phyloP scores from a whole-genome alignment of 2,888 invertebrate species.

The Hyposoter didymator region DNA sequence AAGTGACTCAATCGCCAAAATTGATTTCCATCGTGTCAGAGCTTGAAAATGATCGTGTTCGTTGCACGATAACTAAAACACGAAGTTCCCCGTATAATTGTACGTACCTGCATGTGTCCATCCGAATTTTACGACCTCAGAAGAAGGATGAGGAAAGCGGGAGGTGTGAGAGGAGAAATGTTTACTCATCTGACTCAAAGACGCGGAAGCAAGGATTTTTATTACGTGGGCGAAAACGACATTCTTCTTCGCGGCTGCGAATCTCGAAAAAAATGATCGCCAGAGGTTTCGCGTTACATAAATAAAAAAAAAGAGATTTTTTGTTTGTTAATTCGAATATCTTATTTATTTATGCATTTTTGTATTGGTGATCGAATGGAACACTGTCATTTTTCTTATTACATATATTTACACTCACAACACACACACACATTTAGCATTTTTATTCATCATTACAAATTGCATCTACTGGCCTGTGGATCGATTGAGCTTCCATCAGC shows the following conservation, averaged over 20 bases:
- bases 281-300: conserved; percentile 29
- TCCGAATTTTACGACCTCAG: conserved; percentile 30
- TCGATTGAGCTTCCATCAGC: conserved; percentile 57
- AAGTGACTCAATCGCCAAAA: neutral
- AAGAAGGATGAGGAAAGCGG: neutral
- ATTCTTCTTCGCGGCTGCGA: conserved; percentile 56
- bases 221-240: conserved; percentile 59
- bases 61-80: neutral
- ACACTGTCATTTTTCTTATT: conserved; percentile 29
- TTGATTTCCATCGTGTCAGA: neutral
- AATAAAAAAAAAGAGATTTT: conserved; percentile 3
- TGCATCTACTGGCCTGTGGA: conserved; percentile 63
- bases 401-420: conserved; percentile 50
- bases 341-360: conserved; percentile 41
- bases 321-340: conserved; percentile 4
- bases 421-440: neutral
- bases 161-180: conserved; percentile 21
- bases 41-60: neutral
- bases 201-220: conserved; percentile 48
- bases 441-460: conserved; percentile 15
- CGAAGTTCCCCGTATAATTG: neutral
- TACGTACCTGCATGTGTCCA: conserved; percentile 42
- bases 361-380: conserved; percentile 38
- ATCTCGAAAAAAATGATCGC: conserved; percentile 17
- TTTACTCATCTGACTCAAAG: conserved; percentile 25